Conservation (phyloP, 2,113 vertebrate species). For the Nycticorax nycticorax region DNA sequence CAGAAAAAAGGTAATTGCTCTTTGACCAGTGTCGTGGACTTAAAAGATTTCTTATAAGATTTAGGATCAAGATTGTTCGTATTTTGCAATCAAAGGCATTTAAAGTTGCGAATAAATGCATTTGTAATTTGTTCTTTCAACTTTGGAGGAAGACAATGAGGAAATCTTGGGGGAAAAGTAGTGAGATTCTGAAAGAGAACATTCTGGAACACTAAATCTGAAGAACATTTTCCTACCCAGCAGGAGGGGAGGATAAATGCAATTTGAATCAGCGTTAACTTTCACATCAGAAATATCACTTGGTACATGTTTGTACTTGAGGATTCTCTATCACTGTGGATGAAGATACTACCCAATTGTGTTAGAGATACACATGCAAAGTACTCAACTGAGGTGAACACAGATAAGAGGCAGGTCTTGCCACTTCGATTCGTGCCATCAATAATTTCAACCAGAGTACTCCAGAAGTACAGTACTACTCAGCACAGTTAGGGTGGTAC, state of each 20-base stretch:
- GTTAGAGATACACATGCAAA: neutral
- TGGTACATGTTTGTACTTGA: neutral
- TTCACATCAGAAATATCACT: constrained; percentile 30
- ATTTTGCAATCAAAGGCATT: neutral
- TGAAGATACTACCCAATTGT: neutral
- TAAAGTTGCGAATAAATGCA: neutral
- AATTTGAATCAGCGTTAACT: neutral
- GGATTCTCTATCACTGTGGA: neutral
- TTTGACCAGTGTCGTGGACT: neutral
- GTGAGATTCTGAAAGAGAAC: neutral
- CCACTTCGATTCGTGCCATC: constrained; percentile 4
- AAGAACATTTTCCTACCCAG: neutral
- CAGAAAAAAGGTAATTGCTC: neutral
- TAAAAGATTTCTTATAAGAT: neutral
- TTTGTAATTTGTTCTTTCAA: neutral
- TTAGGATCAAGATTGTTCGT: neutral
- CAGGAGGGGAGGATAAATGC: neutral
- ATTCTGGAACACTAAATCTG: neutral
- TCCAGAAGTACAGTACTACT: neutral
- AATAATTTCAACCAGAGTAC: neutral
- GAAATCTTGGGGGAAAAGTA: neutral
- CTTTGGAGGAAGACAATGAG: neutral
- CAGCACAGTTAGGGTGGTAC: neutral
- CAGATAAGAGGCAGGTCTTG: neutral
- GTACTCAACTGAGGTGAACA: neutral